Conservation (phyloP, 1,140 invertebrate species). For the Magallana angulata region DNA sequence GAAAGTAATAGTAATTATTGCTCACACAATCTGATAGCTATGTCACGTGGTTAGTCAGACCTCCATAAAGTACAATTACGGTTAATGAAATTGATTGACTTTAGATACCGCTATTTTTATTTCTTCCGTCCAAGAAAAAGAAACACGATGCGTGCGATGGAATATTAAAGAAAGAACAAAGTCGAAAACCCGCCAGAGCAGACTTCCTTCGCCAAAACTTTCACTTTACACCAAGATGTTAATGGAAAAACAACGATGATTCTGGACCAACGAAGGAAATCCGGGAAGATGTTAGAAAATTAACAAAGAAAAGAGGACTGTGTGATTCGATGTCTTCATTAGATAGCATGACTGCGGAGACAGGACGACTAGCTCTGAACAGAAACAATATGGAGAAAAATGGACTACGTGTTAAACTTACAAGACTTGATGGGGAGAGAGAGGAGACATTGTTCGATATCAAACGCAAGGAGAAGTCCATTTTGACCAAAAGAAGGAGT, state of each 20-base stretch:
- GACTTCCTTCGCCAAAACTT: constrained; percentile 1
- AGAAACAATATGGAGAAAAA: constrained; percentile 20
- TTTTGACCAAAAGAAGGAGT: constrained; percentile 29
- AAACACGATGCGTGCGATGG: neutral
- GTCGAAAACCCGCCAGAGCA: neutral
- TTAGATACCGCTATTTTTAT: constrained; percentile 29
- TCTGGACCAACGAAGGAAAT: neutral
- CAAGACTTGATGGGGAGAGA: neutral
- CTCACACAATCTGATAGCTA: constrained; percentile 33
- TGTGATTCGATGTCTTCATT: neutral
- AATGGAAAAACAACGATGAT: constrained; percentile 6
- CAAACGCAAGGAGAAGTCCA: neutral
- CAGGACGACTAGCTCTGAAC: neutral
- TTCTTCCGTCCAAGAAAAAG: constrained; percentile 10
- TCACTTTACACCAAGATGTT: constrained; percentile 19
- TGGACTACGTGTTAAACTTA: neutral
- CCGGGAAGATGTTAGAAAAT: neutral
- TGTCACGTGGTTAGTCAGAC: neutral
- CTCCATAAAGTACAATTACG: constrained; percentile 24
- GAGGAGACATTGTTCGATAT: constrained; percentile 19
- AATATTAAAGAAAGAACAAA: constrained; percentile 27
- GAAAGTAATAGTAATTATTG: constrained; percentile 25
- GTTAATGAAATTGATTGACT: constrained; percentile 23
- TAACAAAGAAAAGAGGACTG: neutral
- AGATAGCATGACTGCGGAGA: neutral